Conservation (phyloP, 2,113 vertebrate genomes). For the Oceanodroma tethys region DNA sequence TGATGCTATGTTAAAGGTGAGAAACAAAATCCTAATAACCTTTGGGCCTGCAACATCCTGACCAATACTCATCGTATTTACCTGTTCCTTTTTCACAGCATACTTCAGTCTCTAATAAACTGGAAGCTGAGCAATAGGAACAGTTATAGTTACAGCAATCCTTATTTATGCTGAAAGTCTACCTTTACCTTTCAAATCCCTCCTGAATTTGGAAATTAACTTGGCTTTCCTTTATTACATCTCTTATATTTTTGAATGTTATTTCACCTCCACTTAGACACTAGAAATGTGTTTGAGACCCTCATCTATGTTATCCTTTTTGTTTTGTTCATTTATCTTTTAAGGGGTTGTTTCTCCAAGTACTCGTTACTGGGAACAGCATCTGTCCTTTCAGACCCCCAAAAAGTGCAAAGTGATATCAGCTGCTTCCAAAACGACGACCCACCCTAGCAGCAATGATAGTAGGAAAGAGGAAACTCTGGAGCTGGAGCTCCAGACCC, state of each 20-base stretch:
- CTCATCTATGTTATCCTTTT: background rate
- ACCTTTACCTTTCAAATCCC: background rate
- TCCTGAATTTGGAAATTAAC: background rate
- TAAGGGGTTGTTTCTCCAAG: background rate
- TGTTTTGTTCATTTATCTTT: background rate
- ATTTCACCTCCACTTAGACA: background rate
- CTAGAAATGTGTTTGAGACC: background rate
- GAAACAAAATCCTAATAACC: background rate
- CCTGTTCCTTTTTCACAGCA: background rate
- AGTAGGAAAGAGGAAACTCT: background rate
- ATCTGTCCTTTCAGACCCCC: background rate
- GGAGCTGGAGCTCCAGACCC: background rate
- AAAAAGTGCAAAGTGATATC: fast-evolving
- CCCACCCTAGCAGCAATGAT: background rate
- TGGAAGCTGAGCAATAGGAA: background rate
- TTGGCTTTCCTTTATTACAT: background rate
- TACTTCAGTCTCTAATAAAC: background rate
- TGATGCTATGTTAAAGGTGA: background rate
- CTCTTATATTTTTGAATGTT: background rate
- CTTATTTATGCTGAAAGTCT: background rate
- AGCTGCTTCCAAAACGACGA: background rate
- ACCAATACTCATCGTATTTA: background rate
- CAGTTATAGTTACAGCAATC: background rate
- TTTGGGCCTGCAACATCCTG: background rate
- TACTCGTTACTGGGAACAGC: background rate